These are phyloP conservation scores for Merodon equestris DNA, from an alignment of 2,888 invertebrate genomes.

Conservation along the genomic window DNA sequence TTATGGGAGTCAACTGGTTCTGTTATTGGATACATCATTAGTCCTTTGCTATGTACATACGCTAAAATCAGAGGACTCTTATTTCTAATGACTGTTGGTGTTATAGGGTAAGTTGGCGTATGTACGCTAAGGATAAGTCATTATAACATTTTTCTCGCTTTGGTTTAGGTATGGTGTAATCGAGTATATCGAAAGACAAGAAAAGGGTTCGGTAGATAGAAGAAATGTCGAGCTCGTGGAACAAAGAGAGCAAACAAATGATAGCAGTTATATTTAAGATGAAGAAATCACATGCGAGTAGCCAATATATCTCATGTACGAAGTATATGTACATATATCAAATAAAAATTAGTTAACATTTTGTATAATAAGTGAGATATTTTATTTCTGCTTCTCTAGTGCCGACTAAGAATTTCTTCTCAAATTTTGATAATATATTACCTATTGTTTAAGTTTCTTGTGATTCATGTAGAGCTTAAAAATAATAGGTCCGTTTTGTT, in stretches of 20 bases:
- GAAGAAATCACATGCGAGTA: no score
- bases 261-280: slow-evolving; percentile 21
- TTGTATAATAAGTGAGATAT: no score
- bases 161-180: slow-evolving; percentile 75
- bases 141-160: background rate
- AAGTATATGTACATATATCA: no score
- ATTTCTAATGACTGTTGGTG: slow-evolving; percentile 85
- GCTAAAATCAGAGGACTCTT: slow-evolving; percentile 86
- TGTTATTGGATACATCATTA: slow-evolving; percentile 90
- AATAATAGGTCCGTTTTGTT: no score
- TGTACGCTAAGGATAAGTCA: background rate
- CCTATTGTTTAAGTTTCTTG: no score
- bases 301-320: no score
- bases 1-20: slow-evolving; percentile 96
- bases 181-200: slow-evolving; percentile 72
- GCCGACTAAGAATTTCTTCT: no score
- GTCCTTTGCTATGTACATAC: slow-evolving; percentile 87
- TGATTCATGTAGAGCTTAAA: no score
- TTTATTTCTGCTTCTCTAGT: no score
- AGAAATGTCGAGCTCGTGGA: slow-evolving; percentile 67
- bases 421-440: no score
- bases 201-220: slow-evolving; percentile 62
- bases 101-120: slow-evolving; percentile 82
- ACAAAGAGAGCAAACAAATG: slow-evolving; percentile 31
- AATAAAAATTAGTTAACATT: no score